phyloP scores from a whole-genome alignment of 2,797 vertebrate genomes.

The Tympanoctomys barrerae region DNA sequence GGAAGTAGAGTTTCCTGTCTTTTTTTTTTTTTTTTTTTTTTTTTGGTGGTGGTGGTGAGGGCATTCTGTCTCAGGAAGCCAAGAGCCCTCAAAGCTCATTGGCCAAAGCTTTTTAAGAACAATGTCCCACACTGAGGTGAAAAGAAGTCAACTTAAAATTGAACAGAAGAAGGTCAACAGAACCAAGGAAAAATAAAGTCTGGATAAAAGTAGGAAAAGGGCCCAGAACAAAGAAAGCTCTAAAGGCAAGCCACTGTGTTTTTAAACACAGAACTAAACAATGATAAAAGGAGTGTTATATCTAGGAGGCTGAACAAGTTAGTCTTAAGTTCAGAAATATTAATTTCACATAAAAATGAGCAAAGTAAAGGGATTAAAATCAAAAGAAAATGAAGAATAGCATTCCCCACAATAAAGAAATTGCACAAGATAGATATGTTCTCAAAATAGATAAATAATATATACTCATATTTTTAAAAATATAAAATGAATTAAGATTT shows the following conservation, averaged over 20 bases:
- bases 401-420: background rate
- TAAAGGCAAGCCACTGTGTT: background rate
- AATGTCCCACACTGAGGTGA: background rate
- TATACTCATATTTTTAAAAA: conserved; percentile 31
- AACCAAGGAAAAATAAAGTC: background rate
- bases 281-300: background rate
- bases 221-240: background rate
- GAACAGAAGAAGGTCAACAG: background rate
- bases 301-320: background rate
- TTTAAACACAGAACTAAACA: background rate
- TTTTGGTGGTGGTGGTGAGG: no score
- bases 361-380: background rate
- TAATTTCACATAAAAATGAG: conserved; percentile 29
- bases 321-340: background rate
- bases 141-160: background rate
- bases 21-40: no score
- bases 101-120: background rate
- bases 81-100: background rate
- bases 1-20: background rate
- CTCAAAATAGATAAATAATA: background rate
- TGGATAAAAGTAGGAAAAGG: background rate
- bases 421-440: background rate
- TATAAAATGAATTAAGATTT: background rate
- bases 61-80: background rate
- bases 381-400: background rate